Conservation (phyloP, 2,888 invertebrate species). For the Crepidodera aurea region DNA sequence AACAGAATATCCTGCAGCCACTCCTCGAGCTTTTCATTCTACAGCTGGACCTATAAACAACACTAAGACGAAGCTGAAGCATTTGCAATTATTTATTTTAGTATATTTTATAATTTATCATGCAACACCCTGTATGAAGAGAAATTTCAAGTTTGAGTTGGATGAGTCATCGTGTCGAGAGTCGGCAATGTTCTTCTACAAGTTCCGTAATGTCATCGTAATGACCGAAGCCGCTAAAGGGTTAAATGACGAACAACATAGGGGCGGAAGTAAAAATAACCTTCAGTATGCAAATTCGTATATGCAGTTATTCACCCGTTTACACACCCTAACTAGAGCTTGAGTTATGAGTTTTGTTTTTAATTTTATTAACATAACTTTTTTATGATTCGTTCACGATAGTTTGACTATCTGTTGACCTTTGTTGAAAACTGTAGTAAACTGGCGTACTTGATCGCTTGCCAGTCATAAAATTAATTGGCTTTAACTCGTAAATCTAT, state of each 20-base stretch:
- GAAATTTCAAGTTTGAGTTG: not conserved
- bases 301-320: slow-evolving; percentile 60
- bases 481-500: slow-evolving; percentile 57
- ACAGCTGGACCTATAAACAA: no score
- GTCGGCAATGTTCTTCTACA: slow-evolving; percentile 27
- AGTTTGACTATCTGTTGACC: slow-evolving; percentile 48
- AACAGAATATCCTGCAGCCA: no score
- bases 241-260: slow-evolving; percentile 60
- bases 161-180: slow-evolving; percentile 20
- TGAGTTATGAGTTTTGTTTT: slow-evolving; percentile 48
- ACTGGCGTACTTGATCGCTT: slow-evolving; percentile 41
- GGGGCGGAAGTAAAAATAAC: slow-evolving; percentile 61
- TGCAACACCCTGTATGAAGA: not conserved
- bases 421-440: slow-evolving; percentile 44
- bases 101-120: not conserved
- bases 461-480: slow-evolving; percentile 58
- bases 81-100: no score
- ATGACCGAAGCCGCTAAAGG: slow-evolving; percentile 55
- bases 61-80: no score
- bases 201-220: slow-evolving; percentile 50
- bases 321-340: slow-evolving; percentile 53
- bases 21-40: no score
- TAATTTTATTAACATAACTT: slow-evolving; percentile 53
- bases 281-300: slow-evolving; percentile 60
- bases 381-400: slow-evolving; percentile 54